Conservation (phyloP, 2,113 vertebrate genomes). For the Cinclus mexicanus region DNA sequence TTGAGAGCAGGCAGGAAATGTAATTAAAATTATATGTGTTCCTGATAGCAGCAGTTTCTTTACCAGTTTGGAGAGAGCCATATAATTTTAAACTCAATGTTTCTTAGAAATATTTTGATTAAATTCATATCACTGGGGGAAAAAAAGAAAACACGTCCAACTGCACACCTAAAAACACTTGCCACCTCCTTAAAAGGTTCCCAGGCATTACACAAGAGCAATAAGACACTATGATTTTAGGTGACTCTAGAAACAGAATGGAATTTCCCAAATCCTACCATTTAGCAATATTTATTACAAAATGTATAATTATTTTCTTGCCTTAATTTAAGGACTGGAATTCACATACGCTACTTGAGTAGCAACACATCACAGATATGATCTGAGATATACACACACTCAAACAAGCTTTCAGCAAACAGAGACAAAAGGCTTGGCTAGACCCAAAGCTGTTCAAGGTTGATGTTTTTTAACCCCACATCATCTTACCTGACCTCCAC, state of each 20-base stretch:
- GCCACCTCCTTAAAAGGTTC: neutral
- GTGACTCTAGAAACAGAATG: rapidly evolving
- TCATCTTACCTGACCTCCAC: neutral
- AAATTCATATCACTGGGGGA: neutral
- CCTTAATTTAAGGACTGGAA: neutral
- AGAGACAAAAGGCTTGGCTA: neutral
- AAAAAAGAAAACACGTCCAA: neutral
- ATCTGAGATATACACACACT: neutral
- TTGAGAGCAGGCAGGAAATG: neutral
- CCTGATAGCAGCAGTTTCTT: neutral
- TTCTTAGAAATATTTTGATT: neutral
- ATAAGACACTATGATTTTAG: neutral
- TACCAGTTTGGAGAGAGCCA: neutral
- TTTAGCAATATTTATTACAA: neutral
- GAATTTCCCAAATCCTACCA: neutral
- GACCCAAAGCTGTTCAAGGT: neutral
- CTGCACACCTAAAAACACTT: neutral
- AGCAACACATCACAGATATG: neutral
- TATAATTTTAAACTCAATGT: neutral
- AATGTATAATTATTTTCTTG: neutral
- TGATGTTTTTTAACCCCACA: neutral
- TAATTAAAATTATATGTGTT: neutral
- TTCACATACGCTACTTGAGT: neutral
- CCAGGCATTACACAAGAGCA: neutral
- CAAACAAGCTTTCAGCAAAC: neutral